Base-by-base conservation (phyloP, 2,888 invertebrate genomes). In the Notodonta ziczac region DNA sequence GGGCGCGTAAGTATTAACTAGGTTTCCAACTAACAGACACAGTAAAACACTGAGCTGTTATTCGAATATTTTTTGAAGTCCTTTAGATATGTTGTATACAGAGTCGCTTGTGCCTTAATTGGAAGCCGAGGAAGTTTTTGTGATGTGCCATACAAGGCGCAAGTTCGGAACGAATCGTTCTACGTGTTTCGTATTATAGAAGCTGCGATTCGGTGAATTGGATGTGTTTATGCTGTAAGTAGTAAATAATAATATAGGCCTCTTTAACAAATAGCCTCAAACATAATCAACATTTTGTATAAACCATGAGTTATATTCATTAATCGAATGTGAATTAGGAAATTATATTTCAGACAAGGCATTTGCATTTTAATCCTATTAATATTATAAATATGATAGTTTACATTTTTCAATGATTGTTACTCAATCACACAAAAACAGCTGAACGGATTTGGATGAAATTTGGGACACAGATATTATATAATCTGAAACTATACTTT, bases 151-250 rank as follows among this genome's bases (percentile, higher is more conserved):
- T 82, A 83, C 82, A 83, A 83, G 80, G 74, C 75, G 77, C 80
- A 78, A 86, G 81, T 86, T 86, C 65, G 87, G 85, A 90, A 88
- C 90, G 86, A 93, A 92, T 91, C 77, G 83, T 83, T 83, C 83
- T 84, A 86, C 89, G 90, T 90, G 90, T 85, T 87, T 86, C 85
- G 88, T 87, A 86, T 88, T 83, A 86, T 87, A 84, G 89, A 74
- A 89, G 89, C 89, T 83, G 75, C 78, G 78, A 84, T 83, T 82
- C 61, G 61, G 57, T 58, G 62, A 58, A 56, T 60, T 64, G 77
- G 73, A 78, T 56, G 44, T 56, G 58, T 62, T 73, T 66, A 76
- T 75, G 61, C 56, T 6, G 8, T 55, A 64, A 44, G 46, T 54
- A 55, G 7, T 35, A 50, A 50, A 9, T 8, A 50, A 16, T 16